Conservation (phyloP, 2,113 vertebrate species). For the Nansenia antarctica region DNA sequence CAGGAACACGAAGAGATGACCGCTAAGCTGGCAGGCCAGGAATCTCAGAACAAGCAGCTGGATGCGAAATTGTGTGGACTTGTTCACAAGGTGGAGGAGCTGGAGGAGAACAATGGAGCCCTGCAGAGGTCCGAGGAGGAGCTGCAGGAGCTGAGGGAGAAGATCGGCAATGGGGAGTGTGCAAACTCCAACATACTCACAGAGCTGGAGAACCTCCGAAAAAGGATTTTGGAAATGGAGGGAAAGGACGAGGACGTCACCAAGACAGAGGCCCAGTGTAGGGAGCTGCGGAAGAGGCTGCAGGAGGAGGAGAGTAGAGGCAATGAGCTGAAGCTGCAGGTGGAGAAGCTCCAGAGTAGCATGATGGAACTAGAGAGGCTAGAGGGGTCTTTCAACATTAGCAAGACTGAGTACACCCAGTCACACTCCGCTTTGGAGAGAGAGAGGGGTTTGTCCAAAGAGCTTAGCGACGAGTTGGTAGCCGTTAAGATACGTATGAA, state of each 20-base stretch:
- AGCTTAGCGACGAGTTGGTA: slow-evolving; percentile 89
- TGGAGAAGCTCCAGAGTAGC: slow-evolving; percentile 91
- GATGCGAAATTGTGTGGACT: slow-evolving; percentile 84
- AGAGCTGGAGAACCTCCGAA: slow-evolving; percentile 91
- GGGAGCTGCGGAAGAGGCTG: slow-evolving; percentile 87
- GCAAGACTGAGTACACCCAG: slow-evolving; percentile 87
- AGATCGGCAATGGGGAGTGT: slow-evolving; percentile 88
- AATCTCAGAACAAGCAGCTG: slow-evolving; percentile 86
- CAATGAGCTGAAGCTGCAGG: slow-evolving; percentile 86
- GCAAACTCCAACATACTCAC: slow-evolving; percentile 90
- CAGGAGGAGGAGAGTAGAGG: slow-evolving; percentile 87
- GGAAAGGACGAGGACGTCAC: slow-evolving; percentile 97
- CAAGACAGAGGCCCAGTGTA: slow-evolving; percentile 89
- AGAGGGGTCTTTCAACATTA: slow-evolving; percentile 85
- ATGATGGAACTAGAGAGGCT: slow-evolving; percentile 92
- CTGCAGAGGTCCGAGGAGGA: slow-evolving; percentile 92
- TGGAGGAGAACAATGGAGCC: slow-evolving; percentile 85
- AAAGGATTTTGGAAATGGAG: slow-evolving; percentile 93
- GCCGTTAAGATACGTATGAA: slow-evolving; percentile 89
- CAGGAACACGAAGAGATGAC: slow-evolving; percentile 95
- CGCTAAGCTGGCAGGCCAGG: slow-evolving; percentile 83
- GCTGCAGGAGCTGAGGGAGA: slow-evolving; percentile 87
- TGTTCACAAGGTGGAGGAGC: slow-evolving; percentile 85
- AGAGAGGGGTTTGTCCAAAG: slow-evolving; percentile 88
- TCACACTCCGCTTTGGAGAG: slow-evolving; percentile 84